Evolutionary conservation across 30 jellyfish, hydroid and myxozoan species (phyloP).

Genomic region (Haliclystus octoradiatus): DNA sequence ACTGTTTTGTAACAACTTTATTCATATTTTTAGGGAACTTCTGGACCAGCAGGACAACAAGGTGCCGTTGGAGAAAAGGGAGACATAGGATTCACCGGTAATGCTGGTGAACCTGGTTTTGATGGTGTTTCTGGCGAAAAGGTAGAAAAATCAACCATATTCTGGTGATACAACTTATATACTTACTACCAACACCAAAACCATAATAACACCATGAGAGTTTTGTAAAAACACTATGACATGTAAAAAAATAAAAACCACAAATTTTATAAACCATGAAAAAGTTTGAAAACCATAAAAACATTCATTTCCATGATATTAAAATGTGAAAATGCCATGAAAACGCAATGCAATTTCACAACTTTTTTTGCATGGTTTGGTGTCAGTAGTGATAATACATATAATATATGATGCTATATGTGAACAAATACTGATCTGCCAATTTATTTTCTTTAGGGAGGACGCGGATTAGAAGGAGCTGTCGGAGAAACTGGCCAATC

Average conservation of each 20-base stretch:
- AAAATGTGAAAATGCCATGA: no score
- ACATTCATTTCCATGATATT: not conserved
- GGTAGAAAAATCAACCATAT: not conserved
- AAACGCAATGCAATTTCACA: no score
- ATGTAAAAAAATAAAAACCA: no score
- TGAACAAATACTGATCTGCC: no score
- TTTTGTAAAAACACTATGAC: not conserved
- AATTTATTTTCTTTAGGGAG: not conserved
- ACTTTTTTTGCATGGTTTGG: no score
- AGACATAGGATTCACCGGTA: constrained; percentile 9
- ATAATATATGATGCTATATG: no score
- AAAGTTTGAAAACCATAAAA: not conserved
- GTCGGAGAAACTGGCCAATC: constrained; percentile 6
- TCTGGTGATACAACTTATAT: not conserved
- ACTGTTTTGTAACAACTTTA: not conserved
- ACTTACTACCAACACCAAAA: not conserved
- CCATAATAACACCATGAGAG: not conserved
- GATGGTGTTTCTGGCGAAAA: constrained; percentile 26
- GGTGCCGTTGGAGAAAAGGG: constrained; percentile 40
- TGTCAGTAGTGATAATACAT: no score
- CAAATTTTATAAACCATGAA: not conserved
- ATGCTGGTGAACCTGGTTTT: constrained; percentile 23
- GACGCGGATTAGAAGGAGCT: constrained; percentile 10
- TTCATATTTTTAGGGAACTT: constrained; percentile 16
- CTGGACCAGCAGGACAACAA: constrained; percentile 25